Percentiles rank a stretch among this genome's conserved stretches.
phyloP scores from a whole-genome alignment of 2,797 vertebrate species.

The Cuniculus paca region DNA sequence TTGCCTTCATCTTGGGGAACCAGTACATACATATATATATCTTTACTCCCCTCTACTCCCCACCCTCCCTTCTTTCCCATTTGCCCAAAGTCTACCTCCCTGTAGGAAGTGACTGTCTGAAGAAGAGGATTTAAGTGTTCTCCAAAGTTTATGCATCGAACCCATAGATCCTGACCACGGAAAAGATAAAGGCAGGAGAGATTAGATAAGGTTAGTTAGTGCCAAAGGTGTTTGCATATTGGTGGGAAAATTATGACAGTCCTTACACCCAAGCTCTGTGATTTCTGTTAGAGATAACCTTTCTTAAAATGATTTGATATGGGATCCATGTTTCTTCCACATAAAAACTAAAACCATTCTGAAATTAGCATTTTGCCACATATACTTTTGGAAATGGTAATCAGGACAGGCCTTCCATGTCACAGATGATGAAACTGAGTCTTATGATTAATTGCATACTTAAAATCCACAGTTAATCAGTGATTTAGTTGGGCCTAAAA shows the following conservation, averaged over 20 bases:
- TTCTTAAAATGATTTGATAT: slow-evolving; percentile 17
- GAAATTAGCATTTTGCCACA: not conserved
- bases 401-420: slow-evolving; percentile 3
- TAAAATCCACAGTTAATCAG: not conserved
- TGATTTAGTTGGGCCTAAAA: not conserved
- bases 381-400: slow-evolving; percentile 29
- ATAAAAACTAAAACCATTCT: slow-evolving; percentile 30
- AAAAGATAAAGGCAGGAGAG: not conserved
- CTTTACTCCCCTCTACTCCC: too few species aligned
- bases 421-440: slow-evolving; percentile 6
- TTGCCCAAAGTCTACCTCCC: not conserved
- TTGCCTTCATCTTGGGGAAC: not conserved
- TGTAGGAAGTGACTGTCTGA: not conserved
- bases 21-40: not conserved
- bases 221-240: not conserved
- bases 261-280: not conserved
- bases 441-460: not conserved
- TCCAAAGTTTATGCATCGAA: not conserved
- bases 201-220: not conserved
- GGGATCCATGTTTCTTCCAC: not conserved
- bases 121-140: not conserved
- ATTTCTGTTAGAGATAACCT: not conserved
- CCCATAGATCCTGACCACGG: not conserved
- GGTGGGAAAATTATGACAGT: not conserved
- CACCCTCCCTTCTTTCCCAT: not conserved